Evolutionary conservation across 2,888 invertebrate species (phyloP).

Genomic region (Caenorhabditis panamensis): DNA sequence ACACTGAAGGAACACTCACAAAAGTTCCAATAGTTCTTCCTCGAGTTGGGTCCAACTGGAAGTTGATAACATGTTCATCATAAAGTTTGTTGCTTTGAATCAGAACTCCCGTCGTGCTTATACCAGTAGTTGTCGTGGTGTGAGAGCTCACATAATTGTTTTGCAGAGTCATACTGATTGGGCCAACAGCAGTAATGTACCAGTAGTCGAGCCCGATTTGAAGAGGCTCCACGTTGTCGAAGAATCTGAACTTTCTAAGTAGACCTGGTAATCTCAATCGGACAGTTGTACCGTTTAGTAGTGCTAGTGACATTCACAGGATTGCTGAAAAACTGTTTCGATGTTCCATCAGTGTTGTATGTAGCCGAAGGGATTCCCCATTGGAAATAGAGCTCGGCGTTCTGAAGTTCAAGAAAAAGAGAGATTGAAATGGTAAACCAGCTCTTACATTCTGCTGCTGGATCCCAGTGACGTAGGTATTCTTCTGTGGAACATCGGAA

Average conservation of each 20-base stretch:
- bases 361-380: conserved; percentile 19
- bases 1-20: background rate
- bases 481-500: conserved; percentile 19
- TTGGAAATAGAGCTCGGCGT: background rate
- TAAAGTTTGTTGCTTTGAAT: conserved; percentile 12
- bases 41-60: conserved; percentile 16
- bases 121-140: conserved; percentile 16
- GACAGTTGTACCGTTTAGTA: background rate
- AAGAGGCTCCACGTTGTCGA: conserved; percentile 37
- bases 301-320: background rate
- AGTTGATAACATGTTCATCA: conserved; percentile 26
- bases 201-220: conserved; percentile 36
- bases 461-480: conserved; percentile 15
- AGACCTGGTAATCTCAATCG: background rate
- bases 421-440: background rate
- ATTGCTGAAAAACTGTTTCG: conserved; percentile 24
- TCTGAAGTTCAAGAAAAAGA: background rate
- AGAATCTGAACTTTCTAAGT: conserved; percentile 7
- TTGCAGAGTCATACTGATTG: conserved; percentile 19
- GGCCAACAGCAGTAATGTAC: conserved; percentile 13
- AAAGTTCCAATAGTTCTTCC: conserved; percentile 16
- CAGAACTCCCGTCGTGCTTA: conserved; percentile 24
- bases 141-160: conserved; percentile 17
- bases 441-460: background rate
- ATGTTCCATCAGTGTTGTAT: background rate